Conservation (phyloP, 2,888 invertebrate species). For the Quadroppia sp. region DNA sequence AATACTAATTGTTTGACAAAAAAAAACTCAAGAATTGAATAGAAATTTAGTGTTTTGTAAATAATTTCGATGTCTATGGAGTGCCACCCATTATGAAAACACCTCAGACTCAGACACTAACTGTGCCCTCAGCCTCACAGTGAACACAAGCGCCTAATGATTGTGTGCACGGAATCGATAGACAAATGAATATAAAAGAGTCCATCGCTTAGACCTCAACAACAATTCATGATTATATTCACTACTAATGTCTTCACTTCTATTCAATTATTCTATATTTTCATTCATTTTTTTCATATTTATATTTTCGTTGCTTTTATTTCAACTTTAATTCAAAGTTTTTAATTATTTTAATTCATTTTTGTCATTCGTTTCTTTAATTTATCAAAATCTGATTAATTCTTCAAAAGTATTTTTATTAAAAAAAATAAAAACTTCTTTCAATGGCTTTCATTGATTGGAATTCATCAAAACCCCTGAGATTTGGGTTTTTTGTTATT, state of each 20-base stretch:
- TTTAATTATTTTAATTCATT: too few species aligned
- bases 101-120: slow-evolving; percentile 15
- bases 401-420: neutral
- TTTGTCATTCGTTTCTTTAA: too few species aligned
- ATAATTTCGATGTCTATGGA: slow-evolving; percentile 18
- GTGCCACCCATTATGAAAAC: slow-evolving; percentile 32
- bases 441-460: too few species aligned
- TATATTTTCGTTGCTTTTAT: too few species aligned
- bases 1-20: slow-evolving; percentile 20
- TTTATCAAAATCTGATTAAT: too few species aligned
- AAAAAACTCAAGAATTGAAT: slow-evolving; percentile 11
- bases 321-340: too few species aligned
- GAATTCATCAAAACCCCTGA: neutral
- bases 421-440: too few species aligned
- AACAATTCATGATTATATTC: neutral
- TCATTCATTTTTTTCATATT: neutral
- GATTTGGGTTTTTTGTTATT: neutral
- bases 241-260: neutral
- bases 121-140: neutral
- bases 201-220: neutral
- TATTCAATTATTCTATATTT: neutral
- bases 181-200: neutral
- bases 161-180: slow-evolving; percentile 19
- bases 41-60: slow-evolving; percentile 20
- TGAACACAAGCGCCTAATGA: slow-evolving; percentile 2